Base-by-base conservation (phyloP, 2,113 vertebrate genomes). In the Melanotaenia duboulayi region DNA sequence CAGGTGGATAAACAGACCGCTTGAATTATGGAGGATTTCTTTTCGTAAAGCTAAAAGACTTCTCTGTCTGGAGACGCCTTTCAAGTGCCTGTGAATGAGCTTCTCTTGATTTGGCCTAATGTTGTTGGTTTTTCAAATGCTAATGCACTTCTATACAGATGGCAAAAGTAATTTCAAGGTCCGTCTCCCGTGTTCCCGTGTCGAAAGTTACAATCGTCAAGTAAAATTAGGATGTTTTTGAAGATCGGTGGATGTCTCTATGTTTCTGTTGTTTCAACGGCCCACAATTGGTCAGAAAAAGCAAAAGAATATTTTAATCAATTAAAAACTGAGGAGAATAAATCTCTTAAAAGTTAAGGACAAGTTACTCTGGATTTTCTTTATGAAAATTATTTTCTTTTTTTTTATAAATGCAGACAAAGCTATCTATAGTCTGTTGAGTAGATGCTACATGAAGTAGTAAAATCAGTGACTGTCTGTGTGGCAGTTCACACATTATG, bases 121-220 rank as follows among this genome's bases (percentile, higher is more conserved):
- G 70, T 78, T 72, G 74, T 78, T 23, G 73, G 46, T 65, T 85
- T 84, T 92, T 92, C 79, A 88, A 87, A 91, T 92, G 90, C 86
- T 86, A 92, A 90, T 92, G 78, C 54, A 2, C 3, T 5, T 73
- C 81, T 65, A 83, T 81, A 84, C 78, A 91, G 78, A 87, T 92
- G 86, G 84, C 86, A 88, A 66, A 85, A 84, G 83, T 80, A 59
- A 89, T 90, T 91, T 90, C 86, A 90, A 88, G 89, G 83, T 86
- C 70, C 22, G 42, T 58, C 63, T 86, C 68, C 78, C 67, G 65
- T 73, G 76, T 79, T 86, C 63, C 78, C 77, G 71, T 78, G 78
- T 82, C 51, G 51, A 84, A 82, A 76, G 85, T 83, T 82, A 73
- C 73, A 72, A 82, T 42, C 79, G 71, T 83, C 70, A 56, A 81